These are phyloP conservation scores for Erebia ligea DNA, from an alignment of 2,888 invertebrate species.

Conservation along the genomic window DNA sequence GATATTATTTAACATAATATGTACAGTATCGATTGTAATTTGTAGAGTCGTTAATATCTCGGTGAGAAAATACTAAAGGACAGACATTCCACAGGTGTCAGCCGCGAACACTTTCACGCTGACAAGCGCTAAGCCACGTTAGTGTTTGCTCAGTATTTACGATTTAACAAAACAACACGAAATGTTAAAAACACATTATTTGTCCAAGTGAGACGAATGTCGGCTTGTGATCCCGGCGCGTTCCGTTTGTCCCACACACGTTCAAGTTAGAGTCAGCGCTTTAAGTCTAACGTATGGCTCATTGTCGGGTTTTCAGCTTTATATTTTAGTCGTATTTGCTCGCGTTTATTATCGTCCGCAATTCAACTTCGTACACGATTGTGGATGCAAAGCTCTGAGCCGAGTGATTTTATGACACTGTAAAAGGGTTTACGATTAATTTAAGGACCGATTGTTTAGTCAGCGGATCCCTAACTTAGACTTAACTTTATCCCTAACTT, in stretches of 20 bases:
- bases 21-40: conserved; percentile 3
- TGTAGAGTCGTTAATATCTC: conserved; percentile 5
- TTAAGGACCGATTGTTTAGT: conserved; percentile 54
- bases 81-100: conserved; percentile 66
- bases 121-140: conserved; percentile 54
- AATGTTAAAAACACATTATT: conserved; percentile 84
- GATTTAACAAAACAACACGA: conserved; percentile 83
- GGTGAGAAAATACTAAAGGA: conserved; percentile 51
- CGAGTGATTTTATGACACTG: conserved; percentile 65
- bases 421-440: conserved; percentile 61
- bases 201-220: conserved; percentile 81
- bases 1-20: not conserved
- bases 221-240: conserved; percentile 73
- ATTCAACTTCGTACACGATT: conserved; percentile 53
- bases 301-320: conserved; percentile 75
- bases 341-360: conserved; percentile 68
- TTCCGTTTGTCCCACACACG: conserved; percentile 79
- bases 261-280: conserved; percentile 68
- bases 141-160: conserved; percentile 81
- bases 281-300: conserved; percentile 71
- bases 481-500: not conserved
- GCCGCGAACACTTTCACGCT: conserved; percentile 63
- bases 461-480: conserved; percentile 16
- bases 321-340: conserved; percentile 59
- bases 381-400: conserved; percentile 52